These are phyloP conservation scores for Melinaea marsaeus DNA, from an alignment of 2,888 invertebrate species.

Conservation along the genomic window DNA sequence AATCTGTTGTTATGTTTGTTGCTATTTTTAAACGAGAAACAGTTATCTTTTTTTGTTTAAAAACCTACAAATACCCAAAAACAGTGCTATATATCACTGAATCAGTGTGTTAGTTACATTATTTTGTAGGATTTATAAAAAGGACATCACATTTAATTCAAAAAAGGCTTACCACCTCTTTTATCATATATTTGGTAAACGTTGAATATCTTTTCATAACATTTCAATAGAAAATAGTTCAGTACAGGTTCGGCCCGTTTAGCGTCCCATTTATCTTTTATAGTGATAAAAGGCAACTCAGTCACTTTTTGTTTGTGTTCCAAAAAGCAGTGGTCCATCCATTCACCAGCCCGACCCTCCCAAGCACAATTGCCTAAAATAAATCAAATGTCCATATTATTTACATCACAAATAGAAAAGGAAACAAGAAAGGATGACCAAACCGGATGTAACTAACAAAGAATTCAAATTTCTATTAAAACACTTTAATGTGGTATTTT, in stretches of 20 bases:
- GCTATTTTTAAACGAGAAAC: too few relatives aligned
- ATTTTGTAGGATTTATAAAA: background rate
- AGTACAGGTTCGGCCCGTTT: constrained; percentile 68
- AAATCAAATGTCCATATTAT: constrained; percentile 9
- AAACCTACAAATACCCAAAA: too few relatives aligned
- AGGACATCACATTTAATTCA: background rate
- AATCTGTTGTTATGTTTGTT: too few relatives aligned
- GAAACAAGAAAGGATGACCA: background rate
- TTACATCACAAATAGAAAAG: constrained; percentile 3
- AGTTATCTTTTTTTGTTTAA: too few relatives aligned
- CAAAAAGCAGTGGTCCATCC: constrained; percentile 79
- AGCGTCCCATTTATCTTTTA: constrained; percentile 70
- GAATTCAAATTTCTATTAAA: background rate
- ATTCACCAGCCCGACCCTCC: constrained; percentile 79
- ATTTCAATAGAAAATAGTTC: constrained; percentile 68
- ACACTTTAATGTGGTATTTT: background rate
- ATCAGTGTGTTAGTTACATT: background rate
- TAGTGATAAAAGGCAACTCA: constrained; percentile 70
- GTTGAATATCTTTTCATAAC: constrained; percentile 71
- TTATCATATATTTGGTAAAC: constrained; percentile 75
- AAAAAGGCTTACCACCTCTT: constrained; percentile 50
- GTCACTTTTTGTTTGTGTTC: constrained; percentile 73
- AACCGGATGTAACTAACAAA: background rate
- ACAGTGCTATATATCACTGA: too few relatives aligned
- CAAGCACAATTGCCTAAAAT: constrained; percentile 73